Conservation (phyloP, 1,140 invertebrate genomes). For the Stratiolaelaps scimitus region DNA sequence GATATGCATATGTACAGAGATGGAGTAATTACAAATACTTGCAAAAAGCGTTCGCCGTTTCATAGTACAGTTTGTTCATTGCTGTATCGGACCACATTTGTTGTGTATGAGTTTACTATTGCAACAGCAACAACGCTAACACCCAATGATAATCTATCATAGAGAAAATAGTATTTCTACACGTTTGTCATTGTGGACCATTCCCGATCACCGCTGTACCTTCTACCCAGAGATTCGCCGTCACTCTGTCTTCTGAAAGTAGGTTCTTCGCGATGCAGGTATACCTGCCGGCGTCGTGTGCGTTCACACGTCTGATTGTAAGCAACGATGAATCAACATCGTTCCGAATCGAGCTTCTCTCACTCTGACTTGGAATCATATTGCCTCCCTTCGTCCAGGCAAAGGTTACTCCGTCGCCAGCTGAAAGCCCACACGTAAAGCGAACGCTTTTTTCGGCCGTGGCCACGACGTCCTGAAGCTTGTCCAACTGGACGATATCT, state of each 20-base stretch:
- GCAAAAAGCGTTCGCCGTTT: too few species aligned
- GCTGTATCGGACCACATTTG: too few species aligned
- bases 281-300: constrained; percentile 36
- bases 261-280: constrained; percentile 37
- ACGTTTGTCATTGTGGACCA: too few species aligned
- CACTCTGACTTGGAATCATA: not conserved
- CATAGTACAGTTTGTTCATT: too few species aligned
- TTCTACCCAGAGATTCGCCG: not conserved
- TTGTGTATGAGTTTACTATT: too few species aligned
- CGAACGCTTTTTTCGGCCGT: not conserved
- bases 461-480: not conserved
- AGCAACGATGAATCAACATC: not conserved
- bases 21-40: too few species aligned
- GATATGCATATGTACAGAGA: too few species aligned
- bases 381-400: constrained; percentile 1
- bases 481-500: not conserved
- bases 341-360: not conserved
- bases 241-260: constrained; percentile 18
- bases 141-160: too few species aligned
- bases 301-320: constrained; percentile 1
- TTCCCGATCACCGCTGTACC: too few species aligned
- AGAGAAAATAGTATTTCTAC: too few species aligned
- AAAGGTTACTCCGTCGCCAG: not conserved
- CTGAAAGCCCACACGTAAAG: not conserved
- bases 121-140: too few species aligned